Evolutionary conservation across 92 coral and sea anemone species (phyloP), one percentile per base, ranked within the genome.

Genomic region (Zoanthus solanderi): DNA sequence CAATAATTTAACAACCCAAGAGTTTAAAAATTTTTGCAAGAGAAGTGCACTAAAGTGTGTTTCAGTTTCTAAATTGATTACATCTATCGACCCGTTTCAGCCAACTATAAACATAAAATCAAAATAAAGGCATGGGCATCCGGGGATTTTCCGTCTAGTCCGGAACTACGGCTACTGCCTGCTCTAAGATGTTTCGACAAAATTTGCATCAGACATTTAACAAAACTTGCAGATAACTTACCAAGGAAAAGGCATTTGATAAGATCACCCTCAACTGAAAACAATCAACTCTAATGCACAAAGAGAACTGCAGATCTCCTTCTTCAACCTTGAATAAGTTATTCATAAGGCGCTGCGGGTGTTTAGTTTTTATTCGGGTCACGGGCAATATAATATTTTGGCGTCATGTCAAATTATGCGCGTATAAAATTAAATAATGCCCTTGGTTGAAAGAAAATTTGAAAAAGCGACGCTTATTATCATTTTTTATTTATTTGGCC

Each of bases 371-470:
- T 60, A 15, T 60, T 69, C 75, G 31, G 47, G 75, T 32, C 75
- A 69, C 75, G 45, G 12, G 46, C 46, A 30, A 34, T 30, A 69
- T 30, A 69, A 69, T 69, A 30, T 69, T 34, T 69, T 69, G 75
- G 75, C 75, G 75, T 69, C 47, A 46, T 12, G 42, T 69, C 75
- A 69, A 69, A 69, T 69, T 69, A 63, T 63, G 9, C 29, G 28
- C 1, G 28, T 0, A 63, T 7, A 63, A 58, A 15, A 58, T 4
- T 37, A 37, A 2, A 58, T 58, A 58, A 58, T 15, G 65, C 23
- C 23, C 2, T 13, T 3, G 65, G n/a, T 58, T 1, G 12, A 58
- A 58, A 58, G 65, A 58, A 58, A 6, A 15, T 14, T 58, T 56
- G 15, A 16, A 50, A 11, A 50, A 50, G 56, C 56, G 56, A 50